A percentile compares a stretch with the other conserved stretches of the same genome.
Evolutionary conservation across 2,888 invertebrate species (phyloP).

Genomic region (Nyleta sp.): DNA sequence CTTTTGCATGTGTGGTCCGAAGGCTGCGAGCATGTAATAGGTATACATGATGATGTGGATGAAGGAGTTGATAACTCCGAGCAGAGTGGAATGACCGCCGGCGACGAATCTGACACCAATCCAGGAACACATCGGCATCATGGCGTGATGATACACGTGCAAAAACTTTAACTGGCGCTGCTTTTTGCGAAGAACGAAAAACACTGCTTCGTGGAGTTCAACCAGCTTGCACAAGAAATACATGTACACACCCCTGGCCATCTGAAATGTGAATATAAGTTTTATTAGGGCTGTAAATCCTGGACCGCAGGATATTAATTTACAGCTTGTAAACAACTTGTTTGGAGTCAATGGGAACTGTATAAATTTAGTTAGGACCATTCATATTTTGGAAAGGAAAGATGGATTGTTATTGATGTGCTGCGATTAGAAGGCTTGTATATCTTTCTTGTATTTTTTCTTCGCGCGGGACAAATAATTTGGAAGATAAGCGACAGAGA

Average conservation of each 20-base stretch:
- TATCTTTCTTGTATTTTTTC: too few relatives aligned
- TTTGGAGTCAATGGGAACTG: too few relatives aligned
- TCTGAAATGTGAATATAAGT: conserved; percentile 77
- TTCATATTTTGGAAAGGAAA: too few relatives aligned
- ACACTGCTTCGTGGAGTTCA: conserved; percentile 95
- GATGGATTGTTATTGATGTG: too few relatives aligned
- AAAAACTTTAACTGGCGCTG: conserved; percentile 94
- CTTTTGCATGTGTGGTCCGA: conserved; percentile 94
- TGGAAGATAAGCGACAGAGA: too few relatives aligned
- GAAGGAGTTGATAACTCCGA: conserved; percentile 93
- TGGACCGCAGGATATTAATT: too few relatives aligned
- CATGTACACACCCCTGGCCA: conserved; percentile 89
- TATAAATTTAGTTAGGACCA: too few relatives aligned
- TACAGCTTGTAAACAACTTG: too few relatives aligned
- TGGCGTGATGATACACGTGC: conserved; percentile 96
- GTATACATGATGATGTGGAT: conserved; percentile 96
- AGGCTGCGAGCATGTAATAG: conserved; percentile 93
- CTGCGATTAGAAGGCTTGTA: too few relatives aligned
- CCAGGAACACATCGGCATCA: conserved; percentile 95
- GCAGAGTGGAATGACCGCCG: conserved; percentile 94
- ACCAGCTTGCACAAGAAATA: conserved; percentile 95
- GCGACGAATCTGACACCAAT: conserved; percentile 90
- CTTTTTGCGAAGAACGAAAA: conserved; percentile 97
- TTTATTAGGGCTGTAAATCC: conserved; percentile 5
- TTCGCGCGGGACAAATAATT: too few relatives aligned